Percentiles rank a stretch among this genome's conserved stretches.
phyloP scores from a whole-genome alignment of 2,888 invertebrate genomes.

The Crioceris asparagi region DNA sequence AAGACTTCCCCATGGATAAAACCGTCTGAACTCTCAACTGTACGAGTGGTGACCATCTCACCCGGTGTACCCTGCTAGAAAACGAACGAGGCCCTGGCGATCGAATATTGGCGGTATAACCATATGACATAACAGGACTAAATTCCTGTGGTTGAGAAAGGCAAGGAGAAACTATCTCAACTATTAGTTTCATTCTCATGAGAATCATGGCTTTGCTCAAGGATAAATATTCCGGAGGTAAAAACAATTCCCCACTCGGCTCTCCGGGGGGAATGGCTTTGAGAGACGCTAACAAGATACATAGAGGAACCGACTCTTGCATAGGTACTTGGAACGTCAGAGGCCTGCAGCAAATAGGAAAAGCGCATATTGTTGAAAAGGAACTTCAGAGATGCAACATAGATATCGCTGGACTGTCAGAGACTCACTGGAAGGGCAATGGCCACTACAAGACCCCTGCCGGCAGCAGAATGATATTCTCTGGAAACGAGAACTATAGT shows the following conservation, averaged over 20 bases:
- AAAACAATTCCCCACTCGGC: neutral
- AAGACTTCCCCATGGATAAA: no score
- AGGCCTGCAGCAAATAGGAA: neutral
- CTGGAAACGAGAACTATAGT: neutral
- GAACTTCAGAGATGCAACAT: conserved; percentile 1
- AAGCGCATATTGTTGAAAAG: neutral
- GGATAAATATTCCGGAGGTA: no score
- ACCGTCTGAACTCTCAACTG: no score
- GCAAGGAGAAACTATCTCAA: no score
- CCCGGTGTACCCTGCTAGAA: no score
- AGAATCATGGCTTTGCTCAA: no score
- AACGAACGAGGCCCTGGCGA: no score
- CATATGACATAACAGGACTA: no score
- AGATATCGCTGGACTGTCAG: conserved; percentile 1
- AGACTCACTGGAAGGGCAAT: neutral
- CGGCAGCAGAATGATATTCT: conserved; percentile 1
- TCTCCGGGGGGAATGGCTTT: neutral
- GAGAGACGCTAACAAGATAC: conserved; percentile 1
- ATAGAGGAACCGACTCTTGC: neutral
- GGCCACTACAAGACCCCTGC: neutral
- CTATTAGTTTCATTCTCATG: no score
- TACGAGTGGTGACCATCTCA: no score
- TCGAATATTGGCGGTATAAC: no score
- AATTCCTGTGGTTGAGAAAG: conserved; percentile 2
- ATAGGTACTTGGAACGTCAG: no score